Evolutionary conservation across 2,888 invertebrate species (phyloP), one percentile per base, ranked within the genome.

Genomic region (Branchellion lobata): DNA sequence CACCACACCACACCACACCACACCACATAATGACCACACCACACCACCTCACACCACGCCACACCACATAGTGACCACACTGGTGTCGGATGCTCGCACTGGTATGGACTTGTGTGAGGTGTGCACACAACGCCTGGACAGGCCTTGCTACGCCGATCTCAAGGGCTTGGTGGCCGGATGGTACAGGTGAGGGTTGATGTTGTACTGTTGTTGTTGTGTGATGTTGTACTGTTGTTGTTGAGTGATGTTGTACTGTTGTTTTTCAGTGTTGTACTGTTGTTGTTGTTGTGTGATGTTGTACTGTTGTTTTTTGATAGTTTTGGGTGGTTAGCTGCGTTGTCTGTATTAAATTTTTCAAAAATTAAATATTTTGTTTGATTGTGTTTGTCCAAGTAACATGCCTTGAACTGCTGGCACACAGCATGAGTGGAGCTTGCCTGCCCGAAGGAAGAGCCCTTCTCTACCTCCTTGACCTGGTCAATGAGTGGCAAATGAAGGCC

Each of bases 401-500:
- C n/a, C n/a, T n/a, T n/a, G n/a, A n/a, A n/a, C n/a, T n/a, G n/a
- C n/a, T n/a, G n/a, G n/a, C n/a, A n/a, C n/a, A 57, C 61, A 65
- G 24, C 36, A 77, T 77, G 77, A 77, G 33, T 34, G 77, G 77
- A 3, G 34, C 57, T 8, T 77, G 77, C 36, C 29, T 77, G 65
- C 77, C 61, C 27, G 77, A 77, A 36, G 77, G 77, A 8, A 57
- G 77, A n/a, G 77, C 77, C 34, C 77, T 77, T 0, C n/a, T 77
- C 3, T 77, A 77, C 40, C 77, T 77, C 21, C 33, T 61, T 34
- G 61, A 77, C 65, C 65, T 77, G 24, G 77, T 77, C 33, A 77
- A 77, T 27, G 77, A 77, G 36, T 77, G 77, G 77, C 77, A 77
- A 27, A 53, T 57, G 61, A 77, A 77, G 40, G 77, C 77, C 31